Percentiles rank a stretch among this genome's conserved stretches.
Evolutionary conservation across 2,797 vertebrate genomes (phyloP).

Genomic region (Anguilla megastoma): DNA sequence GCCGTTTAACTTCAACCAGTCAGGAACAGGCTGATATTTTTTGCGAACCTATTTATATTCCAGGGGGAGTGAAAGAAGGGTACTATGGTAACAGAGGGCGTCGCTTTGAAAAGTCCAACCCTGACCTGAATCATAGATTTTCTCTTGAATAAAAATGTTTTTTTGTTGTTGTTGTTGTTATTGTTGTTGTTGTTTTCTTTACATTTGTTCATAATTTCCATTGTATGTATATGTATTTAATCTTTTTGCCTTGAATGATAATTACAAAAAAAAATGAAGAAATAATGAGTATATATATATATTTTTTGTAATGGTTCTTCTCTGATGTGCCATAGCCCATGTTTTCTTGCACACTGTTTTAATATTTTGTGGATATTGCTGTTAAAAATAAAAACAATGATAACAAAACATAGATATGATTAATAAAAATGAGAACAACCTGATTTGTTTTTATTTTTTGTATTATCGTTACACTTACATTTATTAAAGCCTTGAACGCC

Average conservation of each 20-base stretch:
- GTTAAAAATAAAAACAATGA: slow-evolving; percentile 48
- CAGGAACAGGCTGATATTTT: neutral
- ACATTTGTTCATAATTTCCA: slow-evolving; percentile 29
- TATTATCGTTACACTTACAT: neutral
- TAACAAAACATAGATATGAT: slow-evolving; percentile 35
- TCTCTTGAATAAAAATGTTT: slow-evolving; percentile 26
- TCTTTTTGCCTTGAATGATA: slow-evolving; percentile 45
- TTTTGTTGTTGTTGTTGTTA: slow-evolving; percentile 5
- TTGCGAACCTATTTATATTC: neutral
- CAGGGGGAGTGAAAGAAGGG: neutral
- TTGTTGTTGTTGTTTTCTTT: slow-evolving; percentile 17
- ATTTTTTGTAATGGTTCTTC: slow-evolving; percentile 45
- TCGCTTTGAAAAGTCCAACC: slow-evolving; percentile 17
- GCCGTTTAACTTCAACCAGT: neutral
- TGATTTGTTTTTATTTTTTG: neutral
- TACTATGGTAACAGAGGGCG: neutral
- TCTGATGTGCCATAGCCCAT: slow-evolving; percentile 52
- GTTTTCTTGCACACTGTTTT: slow-evolving; percentile 57
- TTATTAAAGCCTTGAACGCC: neutral
- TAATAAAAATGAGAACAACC: slow-evolving; percentile 38
- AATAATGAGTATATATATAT: slow-evolving; percentile 39
- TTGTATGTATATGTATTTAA: slow-evolving; percentile 42
- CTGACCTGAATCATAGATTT: slow-evolving; percentile 32
- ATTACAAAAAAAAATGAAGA: slow-evolving; percentile 40
- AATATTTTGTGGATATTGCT: slow-evolving; percentile 64